A percentile compares a stretch with the other conserved stretches of the same genome.
Evolutionary conservation across 2,888 invertebrate genomes (phyloP).

Genomic region (Junonia oenone): DNA sequence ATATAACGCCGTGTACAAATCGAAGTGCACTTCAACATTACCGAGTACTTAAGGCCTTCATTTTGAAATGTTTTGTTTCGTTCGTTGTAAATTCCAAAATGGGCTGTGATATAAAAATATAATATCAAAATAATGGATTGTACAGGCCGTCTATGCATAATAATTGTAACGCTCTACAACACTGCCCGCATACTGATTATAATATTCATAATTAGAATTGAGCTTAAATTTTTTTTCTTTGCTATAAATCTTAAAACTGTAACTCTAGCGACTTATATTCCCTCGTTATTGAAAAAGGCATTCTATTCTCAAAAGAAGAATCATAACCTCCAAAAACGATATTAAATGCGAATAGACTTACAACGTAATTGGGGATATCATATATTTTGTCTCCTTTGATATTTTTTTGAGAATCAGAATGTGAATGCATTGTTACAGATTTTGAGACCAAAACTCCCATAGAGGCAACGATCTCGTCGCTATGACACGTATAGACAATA

Average conservation of each 20-base stretch:
- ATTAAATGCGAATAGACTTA: not conserved
- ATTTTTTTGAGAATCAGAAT: not conserved
- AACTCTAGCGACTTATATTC: not conserved
- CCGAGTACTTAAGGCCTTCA: conserved; percentile 66
- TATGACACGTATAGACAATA: conserved; percentile 25
- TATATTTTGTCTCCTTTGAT: not conserved
- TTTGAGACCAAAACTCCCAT: conserved; percentile 6
- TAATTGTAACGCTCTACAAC: conserved; percentile 49
- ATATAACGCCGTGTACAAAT: conserved; percentile 79
- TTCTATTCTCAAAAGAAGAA: not conserved
- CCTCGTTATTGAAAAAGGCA: not conserved
- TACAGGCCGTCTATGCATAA: conserved; percentile 82
- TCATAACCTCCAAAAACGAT: not conserved
- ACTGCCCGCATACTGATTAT: conserved; percentile 36
- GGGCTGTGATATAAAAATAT: conserved; percentile 86
- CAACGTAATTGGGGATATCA: not conserved
- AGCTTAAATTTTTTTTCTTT: not conserved
- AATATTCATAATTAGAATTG: not conserved
- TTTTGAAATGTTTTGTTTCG: conserved; percentile 71
- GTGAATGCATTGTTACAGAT: conserved; percentile 1
- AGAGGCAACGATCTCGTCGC: not conserved
- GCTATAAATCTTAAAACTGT: not conserved
- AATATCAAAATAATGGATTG: conserved; percentile 83
- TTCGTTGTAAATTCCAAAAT: conserved; percentile 85
- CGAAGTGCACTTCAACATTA: conserved; percentile 75